Conservation (phyloP, 2,888 invertebrate genomes). For the Coronaproctus castanopsis region DNA sequence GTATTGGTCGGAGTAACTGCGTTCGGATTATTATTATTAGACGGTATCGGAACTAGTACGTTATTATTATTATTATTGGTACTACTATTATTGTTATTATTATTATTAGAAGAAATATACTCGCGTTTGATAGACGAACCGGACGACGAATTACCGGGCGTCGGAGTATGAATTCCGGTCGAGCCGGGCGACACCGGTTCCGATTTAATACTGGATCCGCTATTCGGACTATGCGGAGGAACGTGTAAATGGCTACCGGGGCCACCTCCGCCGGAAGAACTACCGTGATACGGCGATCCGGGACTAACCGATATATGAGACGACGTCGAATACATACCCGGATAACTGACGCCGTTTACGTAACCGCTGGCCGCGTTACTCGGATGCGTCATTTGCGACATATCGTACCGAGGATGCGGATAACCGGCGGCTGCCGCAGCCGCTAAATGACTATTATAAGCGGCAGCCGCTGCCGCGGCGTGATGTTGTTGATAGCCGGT, state of each 20-base stretch:
- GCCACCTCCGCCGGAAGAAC: conserved; percentile 23
- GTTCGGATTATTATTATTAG: conserved; percentile 1
- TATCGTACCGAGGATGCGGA: conserved; percentile 75
- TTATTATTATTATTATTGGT: conserved; percentile 24
- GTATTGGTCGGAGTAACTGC: conserved; percentile 3
- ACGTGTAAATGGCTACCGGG: conserved; percentile 40
- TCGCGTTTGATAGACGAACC: conserved; percentile 25
- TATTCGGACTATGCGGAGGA: conserved; percentile 47
- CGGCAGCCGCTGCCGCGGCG: conserved; percentile 26
- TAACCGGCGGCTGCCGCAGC: conserved; percentile 38
- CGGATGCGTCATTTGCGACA: conserved; percentile 59
- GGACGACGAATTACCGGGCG: conserved; percentile 26
- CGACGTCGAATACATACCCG: conserved; percentile 39
- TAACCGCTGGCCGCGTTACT: conserved; percentile 38
- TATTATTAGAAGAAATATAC: too few relatives aligned
- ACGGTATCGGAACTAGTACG: conserved; percentile 12
- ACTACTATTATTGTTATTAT: conserved; percentile 47
- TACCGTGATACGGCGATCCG: conserved; percentile 48
- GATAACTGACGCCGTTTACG: conserved; percentile 50
- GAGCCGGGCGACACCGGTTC: conserved; percentile 57
- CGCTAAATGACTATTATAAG: conserved; percentile 21
- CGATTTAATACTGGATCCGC: conserved; percentile 71
- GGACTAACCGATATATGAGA: conserved; percentile 39
- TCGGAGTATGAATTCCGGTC: conserved; percentile 35
- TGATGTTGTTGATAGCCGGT: conserved; percentile 37